Conservation (phyloP, 2,888 invertebrate species). For the Drosophila setosimentum region DNA sequence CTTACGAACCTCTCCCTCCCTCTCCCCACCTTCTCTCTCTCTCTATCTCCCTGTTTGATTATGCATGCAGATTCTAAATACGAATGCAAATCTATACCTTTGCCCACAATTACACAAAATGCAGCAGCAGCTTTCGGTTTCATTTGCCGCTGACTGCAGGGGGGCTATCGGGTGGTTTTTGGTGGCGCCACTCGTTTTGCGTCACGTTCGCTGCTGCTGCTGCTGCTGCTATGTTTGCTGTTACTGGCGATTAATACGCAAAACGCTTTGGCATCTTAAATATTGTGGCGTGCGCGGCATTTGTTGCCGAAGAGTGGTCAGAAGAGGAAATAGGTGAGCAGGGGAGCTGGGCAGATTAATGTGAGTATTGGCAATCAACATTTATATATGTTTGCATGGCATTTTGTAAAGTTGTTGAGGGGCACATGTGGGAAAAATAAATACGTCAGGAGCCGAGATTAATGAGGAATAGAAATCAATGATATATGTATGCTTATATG, state of each 20-base stretch:
- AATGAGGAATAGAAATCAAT: conserved; percentile 27
- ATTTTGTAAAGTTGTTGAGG: conserved; percentile 46
- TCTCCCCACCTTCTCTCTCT: conserved; percentile 2
- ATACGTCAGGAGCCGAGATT: conserved; percentile 20
- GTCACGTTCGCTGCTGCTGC: conserved; percentile 63
- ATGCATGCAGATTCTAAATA: conserved; percentile 50
- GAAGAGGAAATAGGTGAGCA: not conserved
- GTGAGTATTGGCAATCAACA: conserved; percentile 76
- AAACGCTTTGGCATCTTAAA: conserved; percentile 81
- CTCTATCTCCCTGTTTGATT: not conserved
- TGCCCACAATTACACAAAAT: conserved; percentile 56
- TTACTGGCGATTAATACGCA: conserved; percentile 76
- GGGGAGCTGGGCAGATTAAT: conserved; percentile 56
- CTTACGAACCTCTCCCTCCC: conserved; percentile 16
- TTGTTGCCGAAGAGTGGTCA: conserved; percentile 39
- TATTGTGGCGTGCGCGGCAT: conserved; percentile 79
- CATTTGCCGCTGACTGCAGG: conserved; percentile 35
- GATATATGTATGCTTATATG: conserved; percentile 7
- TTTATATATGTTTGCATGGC: conserved; percentile 71
- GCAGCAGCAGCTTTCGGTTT: conserved; percentile 57
- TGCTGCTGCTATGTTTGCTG: conserved; percentile 24
- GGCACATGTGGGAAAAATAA: conserved; percentile 26
- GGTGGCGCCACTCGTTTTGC: conserved; percentile 72
- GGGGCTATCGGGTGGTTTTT: conserved; percentile 21
- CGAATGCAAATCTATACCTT: conserved; percentile 58